Percentiles rank a stretch among this genome's conserved stretches.
Conservation (phyloP, 2,797 vertebrate species). For the Fistularia commersonii region DNA sequence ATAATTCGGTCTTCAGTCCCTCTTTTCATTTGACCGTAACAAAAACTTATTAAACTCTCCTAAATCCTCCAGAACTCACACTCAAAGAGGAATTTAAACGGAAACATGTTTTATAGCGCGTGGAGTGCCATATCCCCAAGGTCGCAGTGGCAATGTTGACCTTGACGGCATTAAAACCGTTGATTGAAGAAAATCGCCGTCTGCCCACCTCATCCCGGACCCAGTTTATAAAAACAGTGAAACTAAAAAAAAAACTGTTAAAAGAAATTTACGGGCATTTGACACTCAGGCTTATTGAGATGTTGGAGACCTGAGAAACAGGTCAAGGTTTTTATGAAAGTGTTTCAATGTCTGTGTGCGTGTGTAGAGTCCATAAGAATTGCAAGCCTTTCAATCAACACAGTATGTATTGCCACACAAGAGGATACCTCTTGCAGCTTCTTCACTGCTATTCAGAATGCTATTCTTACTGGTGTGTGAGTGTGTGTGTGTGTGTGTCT, state of each 20-base stretch:
- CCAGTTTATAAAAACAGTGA: constrained; percentile 2
- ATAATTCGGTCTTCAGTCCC: constrained; percentile 35
- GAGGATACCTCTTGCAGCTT: no score
- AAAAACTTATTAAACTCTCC: constrained; percentile 29
- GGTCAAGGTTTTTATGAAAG: constrained; percentile 29
- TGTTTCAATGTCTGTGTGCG: not conserved
- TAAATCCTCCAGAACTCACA: constrained; percentile 22
- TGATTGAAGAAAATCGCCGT: no score
- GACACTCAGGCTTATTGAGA: constrained; percentile 1
- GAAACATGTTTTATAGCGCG: constrained; percentile 6
- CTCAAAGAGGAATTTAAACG: constrained; percentile 30
- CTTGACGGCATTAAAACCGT: constrained; percentile 7
- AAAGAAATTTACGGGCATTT: constrained; percentile 22
- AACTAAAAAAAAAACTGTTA: constrained; percentile 22
- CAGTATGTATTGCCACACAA: no score
- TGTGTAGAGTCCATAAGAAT: no score
- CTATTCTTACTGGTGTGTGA: no score
- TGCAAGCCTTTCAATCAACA: no score
- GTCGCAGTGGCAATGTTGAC: constrained; percentile 31
- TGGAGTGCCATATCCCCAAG: constrained; percentile 23
- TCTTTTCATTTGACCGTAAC: constrained; percentile 39
- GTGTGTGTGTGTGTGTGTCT: constrained; percentile 56
- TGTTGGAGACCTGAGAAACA: constrained; percentile 31
- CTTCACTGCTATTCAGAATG: no score
- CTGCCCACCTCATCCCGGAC: no score